Base-by-base conservation (phyloP, 2,888 invertebrate genomes). In the Thymelicus lineola region DNA sequence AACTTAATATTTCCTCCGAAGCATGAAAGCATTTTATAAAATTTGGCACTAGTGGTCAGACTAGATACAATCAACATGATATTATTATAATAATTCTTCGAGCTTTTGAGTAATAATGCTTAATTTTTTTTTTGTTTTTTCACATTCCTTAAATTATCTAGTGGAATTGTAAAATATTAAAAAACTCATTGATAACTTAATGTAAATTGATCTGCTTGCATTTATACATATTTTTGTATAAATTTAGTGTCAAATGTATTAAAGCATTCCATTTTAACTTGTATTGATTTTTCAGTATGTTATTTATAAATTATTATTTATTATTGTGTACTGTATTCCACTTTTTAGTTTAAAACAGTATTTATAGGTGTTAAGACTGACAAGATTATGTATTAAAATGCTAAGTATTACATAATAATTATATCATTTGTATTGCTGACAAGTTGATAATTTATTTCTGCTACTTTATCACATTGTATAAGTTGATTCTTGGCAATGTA, bases 291-390 rank as follows among this genome's bases (percentile, higher is more conserved):
- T 76, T 83, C 84, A 85, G 84, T 86, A 84, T 55, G 55, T 55
- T 55, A 55, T 86, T 73, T 80, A 66, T 75, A 78, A 78, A 78
- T 79, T 73, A 71, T 78, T 72, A 68, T 50, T 53, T 75, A 71
- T 76, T 76, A 57, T 62, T 55, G 15, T 62, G 71, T 59, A 70
- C 71, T 63, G 53, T 28, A 48, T 72, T 73, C 66, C 66, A 67
- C 53, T 72, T 83, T 85, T 81, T 77, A 85, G 83, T 88, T 82
- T 86, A 86, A 68, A 86, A 83, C 90, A 91, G 90, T 92, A 91
- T 91, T 87, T 82, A 86, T 91, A 91, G 89, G 86, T 87, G 75
- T 87, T 92, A 92, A 92, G 93, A 92, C 93, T 93, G 92, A 92
- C 88, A 88, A 86, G 79, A 84, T 85, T 84, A 86, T 90, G 86